Evolutionary conservation across 30 jellyfish, hydroid and myxozoan species (phyloP), one percentile per base, ranked within the genome.

Genomic region (Hydractinia symbiolongicarpus): DNA sequence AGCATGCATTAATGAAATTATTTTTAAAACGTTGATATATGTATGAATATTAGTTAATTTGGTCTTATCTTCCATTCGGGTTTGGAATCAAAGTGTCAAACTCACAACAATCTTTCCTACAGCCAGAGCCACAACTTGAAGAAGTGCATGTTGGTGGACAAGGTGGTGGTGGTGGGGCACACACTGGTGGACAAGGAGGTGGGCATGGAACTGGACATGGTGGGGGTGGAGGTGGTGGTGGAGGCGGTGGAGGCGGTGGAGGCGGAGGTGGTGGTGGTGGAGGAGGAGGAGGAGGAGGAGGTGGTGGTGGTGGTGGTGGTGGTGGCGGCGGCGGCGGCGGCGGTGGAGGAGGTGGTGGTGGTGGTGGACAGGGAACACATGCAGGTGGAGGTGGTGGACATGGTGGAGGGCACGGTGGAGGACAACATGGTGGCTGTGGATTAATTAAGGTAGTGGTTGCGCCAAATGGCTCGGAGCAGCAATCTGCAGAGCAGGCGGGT

Each of bases 391-490:
- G 74, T 5, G 89, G 95, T 13, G 88, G 88, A 44, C 89, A 81
- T 54, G 84, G 95, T 30, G 95, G 89, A 51, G 84, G 94, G 20
- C 79, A 82, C 30, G 82, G 93, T 30, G 44, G 44, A 30, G 86
- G 93, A 16, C 84, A 82, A 44, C 86, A 79, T 67, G 84, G 95
- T 17, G 95, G 86, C 21, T 79, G 88, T 49, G 80, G 86, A 17
- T 66, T 85, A 79, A 66, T 83, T 91, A 16, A 79, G 53, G 83
- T 78, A 83, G 55, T 81, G 90, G 86, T 61, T 94, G 95, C 78
- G 83, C 86, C 53, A 95, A 83, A 85, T 93, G 88, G 83, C 95
- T 85, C 95, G 4, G 83, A 74, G n/a, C 66, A 74, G 83, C 83
- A 74, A 49, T n/a, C 66, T 55, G 83, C 30, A 7, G 74, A n/a